Base-by-base conservation (phyloP, 2,888 invertebrate genomes). In the Itoplectis maculator region DNA sequence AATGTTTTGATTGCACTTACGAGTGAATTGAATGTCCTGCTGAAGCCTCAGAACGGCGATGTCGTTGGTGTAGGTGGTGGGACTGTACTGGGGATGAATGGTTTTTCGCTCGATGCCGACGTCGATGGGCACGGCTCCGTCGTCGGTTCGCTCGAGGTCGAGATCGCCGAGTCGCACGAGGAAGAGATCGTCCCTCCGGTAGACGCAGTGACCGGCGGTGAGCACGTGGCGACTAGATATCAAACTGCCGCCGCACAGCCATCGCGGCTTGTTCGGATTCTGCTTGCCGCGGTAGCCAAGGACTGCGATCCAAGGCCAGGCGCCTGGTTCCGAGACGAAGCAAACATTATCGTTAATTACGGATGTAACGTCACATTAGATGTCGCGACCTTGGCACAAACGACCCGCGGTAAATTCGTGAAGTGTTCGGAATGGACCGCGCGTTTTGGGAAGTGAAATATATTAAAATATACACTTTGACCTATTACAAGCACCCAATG, bases 261-360 rank as follows among this genome's bases (percentile, higher is more conserved):
- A 94, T 92, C 85, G 91, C 69, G 90, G 93, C 86, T 88, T 88
- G 56, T 88, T 93, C 37, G 93, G 92, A 87, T 93, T 92, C 76
- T 91, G 92, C 3, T 81, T 61, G 51, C 93, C 93, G 83, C 93
- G 94, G 90, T 96, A 97, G 0, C 97, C 97, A 47, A 97, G 93
- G 2, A 96, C 94, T 0, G 95, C 95, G 86, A 97, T 94, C 97
- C 97, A 97, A 0, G 97, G 97, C 95, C 96, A 97, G 69, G 96
- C 95, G 20, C 96, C 97, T 96, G 81, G n/a, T n/a, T 54, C 40
- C 15, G 9, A 15, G 7, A 54, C 49, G 76, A 51, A 84, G 82
- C n/a, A 68, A 49, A 68, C 20, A 66, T 54, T 11, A 68, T 45
- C 84, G 85, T 20, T 68, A 76, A 68, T 61, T 47, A 72, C 9